Percentiles rank a stretch among this genome's conserved stretches.
phyloP scores from a whole-genome alignment of 2,888 invertebrate genomes.

The Yponomeuta malinellus region DNA sequence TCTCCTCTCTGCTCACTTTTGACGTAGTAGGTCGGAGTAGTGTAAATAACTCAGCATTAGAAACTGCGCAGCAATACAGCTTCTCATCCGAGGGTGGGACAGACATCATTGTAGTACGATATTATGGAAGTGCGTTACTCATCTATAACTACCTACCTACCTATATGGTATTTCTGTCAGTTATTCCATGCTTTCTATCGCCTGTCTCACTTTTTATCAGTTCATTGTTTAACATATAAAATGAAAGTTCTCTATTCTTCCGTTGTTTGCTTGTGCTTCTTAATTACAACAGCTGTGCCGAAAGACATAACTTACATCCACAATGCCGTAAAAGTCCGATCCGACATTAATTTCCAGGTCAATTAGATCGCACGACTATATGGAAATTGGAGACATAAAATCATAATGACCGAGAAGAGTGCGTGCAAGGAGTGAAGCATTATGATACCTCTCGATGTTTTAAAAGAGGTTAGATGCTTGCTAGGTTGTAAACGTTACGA shows the following conservation, averaged over 20 bases:
- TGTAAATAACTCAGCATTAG: not conserved
- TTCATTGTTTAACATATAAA: not conserved
- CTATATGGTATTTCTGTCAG: slow-evolving; percentile 4
- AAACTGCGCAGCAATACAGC: not conserved
- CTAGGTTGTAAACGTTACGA: not conserved
- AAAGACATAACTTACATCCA: not conserved
- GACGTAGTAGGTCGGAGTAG: not conserved
- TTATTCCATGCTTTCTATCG: not conserved
- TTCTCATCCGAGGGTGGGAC: slow-evolving; percentile 18
- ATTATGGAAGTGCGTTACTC: not conserved
- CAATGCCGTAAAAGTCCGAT: not conserved
- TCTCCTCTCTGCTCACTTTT: no score
- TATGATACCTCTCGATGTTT: not conserved
- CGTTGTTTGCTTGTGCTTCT: not conserved
- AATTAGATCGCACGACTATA: not conserved
- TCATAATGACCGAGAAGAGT: not conserved
- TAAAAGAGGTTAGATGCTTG: not conserved
- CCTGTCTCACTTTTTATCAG: not conserved
- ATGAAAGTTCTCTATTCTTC: not conserved
- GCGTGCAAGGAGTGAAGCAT: not conserved
- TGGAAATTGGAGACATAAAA: not conserved
- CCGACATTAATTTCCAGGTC: not conserved
- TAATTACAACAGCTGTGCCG: not conserved
- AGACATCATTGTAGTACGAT: slow-evolving; percentile 15
- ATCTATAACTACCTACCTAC: no score